Base-by-base conservation (phyloP, 2,888 invertebrate genomes). In the Theodoxus fluviatilis region DNA sequence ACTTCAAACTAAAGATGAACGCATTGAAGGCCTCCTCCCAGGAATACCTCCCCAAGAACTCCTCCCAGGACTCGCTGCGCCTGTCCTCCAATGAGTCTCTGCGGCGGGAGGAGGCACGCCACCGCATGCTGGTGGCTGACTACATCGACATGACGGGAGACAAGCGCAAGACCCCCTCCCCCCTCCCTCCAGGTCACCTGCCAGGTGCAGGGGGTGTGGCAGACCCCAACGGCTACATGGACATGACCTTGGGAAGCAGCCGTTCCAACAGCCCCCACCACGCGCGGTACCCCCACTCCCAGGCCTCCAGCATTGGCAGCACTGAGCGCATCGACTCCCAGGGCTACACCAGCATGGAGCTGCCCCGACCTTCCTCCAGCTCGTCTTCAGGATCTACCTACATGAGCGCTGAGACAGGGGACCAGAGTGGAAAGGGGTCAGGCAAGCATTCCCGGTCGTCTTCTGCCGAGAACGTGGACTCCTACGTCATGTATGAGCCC, bases 11-110 rank as follows among this genome's bases (percentile, higher is more conserved):
- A 33, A 71, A 74, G 52, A 71, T 77, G 37, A 76, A 78, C 49
- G 72, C 73, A 9, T 65, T 71, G 18, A 78, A 79, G 67, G 71
- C 73, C 35, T 76, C 76, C 25, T 80, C 79, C 1, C 77, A 73
- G 70, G 81, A 80, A 47, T 80, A 80, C 0, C 77, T 79, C 4
- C 76, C 79, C 6, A 72, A 79, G n/a, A 73, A 77, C 9, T 75
- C 77, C 18, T 78, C 79, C 0, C 78, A 79, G 33, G 83, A 79
- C 52, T 81, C 82, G 1, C 76, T 81, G 3, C 72, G 79, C 15
- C 76, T 80, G 31, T 80, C 81, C 0, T 83, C 83, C 3, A 80
- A 74, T 67, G 83, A 83, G 52, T 81, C 81, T n/a, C 69, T 83
- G 55, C 74, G 79, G 55, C 47, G 71, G 15, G 68, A 71, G 28